Percentiles rank a stretch among this genome's conserved stretches.
These are phyloP conservation scores for Cynaeus angustus DNA, from an alignment of 2,888 invertebrate species.

Conservation along the genomic window DNA sequence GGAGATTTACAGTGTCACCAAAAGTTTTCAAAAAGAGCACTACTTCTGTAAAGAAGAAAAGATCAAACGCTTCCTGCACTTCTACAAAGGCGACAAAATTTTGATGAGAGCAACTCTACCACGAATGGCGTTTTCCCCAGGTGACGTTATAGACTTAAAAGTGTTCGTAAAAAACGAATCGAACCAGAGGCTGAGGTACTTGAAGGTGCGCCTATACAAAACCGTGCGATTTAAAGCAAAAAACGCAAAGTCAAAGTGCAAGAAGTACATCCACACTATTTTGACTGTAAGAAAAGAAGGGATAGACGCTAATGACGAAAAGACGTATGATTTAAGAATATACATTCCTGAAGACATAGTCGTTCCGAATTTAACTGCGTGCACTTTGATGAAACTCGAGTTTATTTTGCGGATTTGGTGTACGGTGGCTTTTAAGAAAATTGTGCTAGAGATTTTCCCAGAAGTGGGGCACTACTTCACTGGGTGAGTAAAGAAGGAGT, in stretches of 20 bases:
- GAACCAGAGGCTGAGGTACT: not conserved
- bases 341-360: conserved; percentile 12
- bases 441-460: conserved; percentile 3
- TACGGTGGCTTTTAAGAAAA: not conserved
- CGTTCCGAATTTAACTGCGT: conserved; percentile 20
- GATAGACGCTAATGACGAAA: conserved; percentile 6
- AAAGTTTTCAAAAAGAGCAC: conserved; percentile 10
- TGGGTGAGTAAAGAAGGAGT: conserved; percentile 20
- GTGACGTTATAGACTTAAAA: conserved; percentile 10
- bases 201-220: conserved; percentile 4
- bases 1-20: conserved; percentile 5
- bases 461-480: conserved; percentile 21
- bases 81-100: conserved; percentile 6
- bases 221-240: conserved; percentile 4
- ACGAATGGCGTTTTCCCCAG: conserved; percentile 13
- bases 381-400: conserved; percentile 19
- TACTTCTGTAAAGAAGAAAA: not conserved
- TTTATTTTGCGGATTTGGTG: conserved; percentile 19
- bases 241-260: not conserved
- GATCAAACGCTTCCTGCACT: not conserved
- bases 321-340: conserved; percentile 14
- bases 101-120: conserved; percentile 13
- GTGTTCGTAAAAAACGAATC: conserved; percentile 15
- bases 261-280: not conserved
- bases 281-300: conserved; percentile 7